phyloP scores from a whole-genome alignment of 53 echinoderm and acorn worm species.

The Antedon mediterranea region DNA sequence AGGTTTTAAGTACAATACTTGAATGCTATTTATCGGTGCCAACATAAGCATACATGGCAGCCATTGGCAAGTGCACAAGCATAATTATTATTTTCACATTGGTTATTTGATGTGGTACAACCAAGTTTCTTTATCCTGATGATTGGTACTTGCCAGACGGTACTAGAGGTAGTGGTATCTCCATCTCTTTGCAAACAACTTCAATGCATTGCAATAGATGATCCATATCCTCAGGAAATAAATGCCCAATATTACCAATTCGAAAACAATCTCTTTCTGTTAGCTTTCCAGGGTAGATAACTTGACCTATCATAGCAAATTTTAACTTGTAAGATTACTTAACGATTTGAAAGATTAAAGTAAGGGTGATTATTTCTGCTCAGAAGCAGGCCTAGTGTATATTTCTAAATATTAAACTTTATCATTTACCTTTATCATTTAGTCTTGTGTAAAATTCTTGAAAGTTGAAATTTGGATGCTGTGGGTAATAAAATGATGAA shows the following conservation, averaged over 20 bases:
- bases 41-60: too few species aligned
- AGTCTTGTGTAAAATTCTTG: constrained; percentile 42
- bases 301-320: constrained; percentile 51
- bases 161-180: constrained; percentile 35
- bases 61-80: too few species aligned
- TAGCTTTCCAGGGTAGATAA: constrained; percentile 61
- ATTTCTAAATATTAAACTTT: too few species aligned
- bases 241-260: constrained; percentile 75
- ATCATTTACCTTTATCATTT: constrained; percentile 43
- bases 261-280: constrained; percentile 49
- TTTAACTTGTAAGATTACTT: too few species aligned
- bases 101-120: too few species aligned
- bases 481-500: constrained; percentile 54
- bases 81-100: too few species aligned
- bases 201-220: constrained; percentile 44
- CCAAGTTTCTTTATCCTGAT: too few species aligned
- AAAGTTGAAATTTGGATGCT: constrained; percentile 56
- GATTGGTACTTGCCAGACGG: neutral
- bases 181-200: constrained; percentile 77
- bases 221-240: constrained; percentile 69
- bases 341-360: too few species aligned
- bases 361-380: too few species aligned
- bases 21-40: too few species aligned
- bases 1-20: too few species aligned
- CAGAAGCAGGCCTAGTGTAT: too few species aligned